Conservation (phyloP, 2,113 vertebrate genomes). For the Columba janthina region DNA sequence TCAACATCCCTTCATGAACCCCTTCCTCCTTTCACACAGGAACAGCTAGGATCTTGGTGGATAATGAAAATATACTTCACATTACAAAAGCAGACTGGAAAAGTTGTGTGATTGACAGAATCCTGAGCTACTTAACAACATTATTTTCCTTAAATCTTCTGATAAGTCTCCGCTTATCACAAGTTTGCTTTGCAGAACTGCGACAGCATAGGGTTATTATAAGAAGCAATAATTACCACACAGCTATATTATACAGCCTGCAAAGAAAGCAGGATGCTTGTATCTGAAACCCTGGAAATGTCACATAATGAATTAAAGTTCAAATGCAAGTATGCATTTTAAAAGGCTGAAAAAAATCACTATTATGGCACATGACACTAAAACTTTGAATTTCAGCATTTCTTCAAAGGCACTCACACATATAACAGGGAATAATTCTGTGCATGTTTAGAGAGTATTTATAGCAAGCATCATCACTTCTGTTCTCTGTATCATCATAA, state of each 20-base stretch:
- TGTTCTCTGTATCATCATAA: background rate
- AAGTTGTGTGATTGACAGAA: background rate
- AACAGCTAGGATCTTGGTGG: background rate
- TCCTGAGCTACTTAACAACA: background rate
- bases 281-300: background rate
- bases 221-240: background rate
- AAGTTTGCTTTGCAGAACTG: background rate
- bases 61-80: background rate
- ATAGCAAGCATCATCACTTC: background rate
- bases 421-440: background rate
- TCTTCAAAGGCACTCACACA: background rate
- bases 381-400: background rate
- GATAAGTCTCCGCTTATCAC: background rate
- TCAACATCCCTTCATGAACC: background rate
- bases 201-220: background rate
- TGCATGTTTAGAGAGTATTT: background rate
- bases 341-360: background rate
- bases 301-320: background rate
- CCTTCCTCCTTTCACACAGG: background rate
- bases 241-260: background rate
- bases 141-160: background rate
- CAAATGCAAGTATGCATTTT: background rate
- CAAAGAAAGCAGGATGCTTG: background rate
- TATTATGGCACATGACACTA: background rate
- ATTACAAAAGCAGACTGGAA: background rate